Percentiles rank a stretch among this genome's conserved stretches.
Conservation (phyloP, 2,888 invertebrate species). For the Lycia hirtaria region DNA sequence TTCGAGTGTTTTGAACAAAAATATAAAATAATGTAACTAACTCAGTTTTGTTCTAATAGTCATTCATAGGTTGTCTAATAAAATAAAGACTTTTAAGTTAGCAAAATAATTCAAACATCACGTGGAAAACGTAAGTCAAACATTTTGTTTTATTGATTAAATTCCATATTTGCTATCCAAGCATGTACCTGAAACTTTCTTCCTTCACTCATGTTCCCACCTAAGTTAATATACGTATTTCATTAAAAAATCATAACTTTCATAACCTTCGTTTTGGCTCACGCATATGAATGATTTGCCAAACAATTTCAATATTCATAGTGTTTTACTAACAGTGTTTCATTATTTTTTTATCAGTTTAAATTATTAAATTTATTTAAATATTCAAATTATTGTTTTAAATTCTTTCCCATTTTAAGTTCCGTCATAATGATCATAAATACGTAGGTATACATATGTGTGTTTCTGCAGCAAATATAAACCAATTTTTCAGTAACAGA, state of each 20-base stretch:
- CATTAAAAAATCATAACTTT: not conserved
- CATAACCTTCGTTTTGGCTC: conserved; percentile 5
- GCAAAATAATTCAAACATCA: not conserved
- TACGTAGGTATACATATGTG: no score
- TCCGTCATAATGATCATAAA: no score
- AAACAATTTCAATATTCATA: not conserved
- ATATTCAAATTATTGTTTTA: no score
- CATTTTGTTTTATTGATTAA: not conserved
- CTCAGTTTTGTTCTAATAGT: not conserved
- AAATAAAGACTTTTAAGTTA: not conserved
- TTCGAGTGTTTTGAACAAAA: not conserved
- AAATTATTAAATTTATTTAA: no score
- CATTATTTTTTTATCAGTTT: no score
- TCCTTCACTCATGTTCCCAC: no score
- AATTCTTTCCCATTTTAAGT: no score
- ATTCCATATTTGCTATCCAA: not conserved
- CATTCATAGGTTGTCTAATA: not conserved
- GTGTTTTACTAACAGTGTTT: no score
- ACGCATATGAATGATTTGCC: not conserved
- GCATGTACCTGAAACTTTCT: not conserved
- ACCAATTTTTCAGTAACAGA: not conserved
- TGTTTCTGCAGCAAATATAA: not conserved
- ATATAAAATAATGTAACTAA: not conserved
- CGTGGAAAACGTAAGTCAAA: not conserved
- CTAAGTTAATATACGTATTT: no score